These are phyloP conservation scores for Sorex araneus DNA, from an alignment of 2,113 vertebrate species.

Conservation along the genomic window DNA sequence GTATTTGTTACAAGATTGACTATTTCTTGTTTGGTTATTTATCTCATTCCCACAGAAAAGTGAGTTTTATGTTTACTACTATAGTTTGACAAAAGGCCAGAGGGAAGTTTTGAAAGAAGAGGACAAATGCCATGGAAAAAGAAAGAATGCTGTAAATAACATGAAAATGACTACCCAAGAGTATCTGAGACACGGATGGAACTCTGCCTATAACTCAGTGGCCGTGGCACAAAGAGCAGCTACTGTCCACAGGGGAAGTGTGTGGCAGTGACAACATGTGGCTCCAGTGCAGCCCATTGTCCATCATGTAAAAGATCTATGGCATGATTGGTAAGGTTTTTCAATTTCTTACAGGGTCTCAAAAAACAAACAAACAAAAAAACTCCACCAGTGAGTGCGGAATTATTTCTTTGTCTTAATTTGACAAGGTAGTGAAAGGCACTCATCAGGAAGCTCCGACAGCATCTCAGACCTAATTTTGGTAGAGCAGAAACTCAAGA, in stretches of 20 bases:
- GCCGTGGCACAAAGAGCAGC: not conserved
- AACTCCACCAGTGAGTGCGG: not conserved
- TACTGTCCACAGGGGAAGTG: not conserved
- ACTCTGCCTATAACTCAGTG: slow-evolving; percentile 72
- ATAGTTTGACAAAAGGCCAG: slow-evolving; percentile 55
- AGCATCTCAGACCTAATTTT: slow-evolving; percentile 80
- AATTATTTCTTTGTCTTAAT: slow-evolving; percentile 63
- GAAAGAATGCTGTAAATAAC: slow-evolving; percentile 68
- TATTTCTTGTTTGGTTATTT: slow-evolving; percentile 74
- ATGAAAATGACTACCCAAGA: slow-evolving; percentile 68
- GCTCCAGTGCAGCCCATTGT: not conserved
- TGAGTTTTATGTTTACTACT: slow-evolving; percentile 72
- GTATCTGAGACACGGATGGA: not conserved
- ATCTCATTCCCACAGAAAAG: slow-evolving; percentile 62
- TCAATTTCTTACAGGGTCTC: slow-evolving; percentile 39
- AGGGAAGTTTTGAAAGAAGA: slow-evolving; percentile 74
- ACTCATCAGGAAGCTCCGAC: slow-evolving; percentile 73
- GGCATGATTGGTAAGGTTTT: slow-evolving; percentile 46
- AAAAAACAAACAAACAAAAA: not conserved
- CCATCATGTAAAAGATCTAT: slow-evolving; percentile 37
- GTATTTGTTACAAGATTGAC: not conserved
- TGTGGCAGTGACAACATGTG: not conserved
- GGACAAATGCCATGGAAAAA: slow-evolving; percentile 64
- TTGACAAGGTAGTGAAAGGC: slow-evolving; percentile 75
- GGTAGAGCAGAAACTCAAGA: slow-evolving; percentile 82